A percentile compares a stretch with the other conserved stretches of the same genome.
These are phyloP conservation scores for Xiphophorus hellerii DNA, from an alignment of 2,113 vertebrate species.

Conservation along the genomic window DNA sequence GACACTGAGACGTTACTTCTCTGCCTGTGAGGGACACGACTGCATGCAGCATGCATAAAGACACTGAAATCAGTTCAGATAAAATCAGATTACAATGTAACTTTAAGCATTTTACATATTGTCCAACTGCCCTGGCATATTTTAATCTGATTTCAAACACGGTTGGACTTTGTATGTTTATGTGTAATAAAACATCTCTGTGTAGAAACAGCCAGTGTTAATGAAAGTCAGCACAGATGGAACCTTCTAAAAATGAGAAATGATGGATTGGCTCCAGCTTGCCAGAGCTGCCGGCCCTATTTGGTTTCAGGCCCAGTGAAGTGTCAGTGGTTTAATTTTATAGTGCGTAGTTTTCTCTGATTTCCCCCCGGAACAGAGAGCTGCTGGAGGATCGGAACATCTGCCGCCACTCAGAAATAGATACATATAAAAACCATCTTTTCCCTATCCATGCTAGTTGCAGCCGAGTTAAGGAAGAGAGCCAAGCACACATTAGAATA, in stretches of 20 bases:
- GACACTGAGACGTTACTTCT: neutral
- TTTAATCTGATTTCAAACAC: slow-evolving; percentile 50
- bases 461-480: slow-evolving; percentile 61
- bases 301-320: slow-evolving; percentile 79
- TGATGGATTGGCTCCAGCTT: slow-evolving; percentile 78
- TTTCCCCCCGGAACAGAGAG: slow-evolving; percentile 78
- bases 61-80: slow-evolving; percentile 17
- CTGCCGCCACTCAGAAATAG: slow-evolving; percentile 74
- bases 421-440: slow-evolving; percentile 74
- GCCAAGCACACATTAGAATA: slow-evolving; percentile 72
- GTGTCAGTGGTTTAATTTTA: slow-evolving; percentile 83
- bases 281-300: slow-evolving; percentile 69
- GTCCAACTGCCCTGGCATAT: slow-evolving; percentile 19
- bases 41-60: neutral
- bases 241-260: slow-evolving; percentile 75
- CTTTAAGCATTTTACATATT: slow-evolving; percentile 17
- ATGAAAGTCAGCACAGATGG: slow-evolving; percentile 76
- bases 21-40: too few relatives aligned
- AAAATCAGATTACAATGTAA: slow-evolving; percentile 21
- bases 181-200: slow-evolving; percentile 57
- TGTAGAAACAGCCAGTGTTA: slow-evolving; percentile 67
- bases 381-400: slow-evolving; percentile 80
- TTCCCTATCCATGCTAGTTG: slow-evolving; percentile 64
- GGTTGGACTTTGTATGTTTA: slow-evolving; percentile 53
- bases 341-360: slow-evolving; percentile 80